Evolutionary conservation across 2,888 invertebrate species (phyloP), one percentile per base, ranked within the genome.

Genomic region (Rutpela maculata): DNA sequence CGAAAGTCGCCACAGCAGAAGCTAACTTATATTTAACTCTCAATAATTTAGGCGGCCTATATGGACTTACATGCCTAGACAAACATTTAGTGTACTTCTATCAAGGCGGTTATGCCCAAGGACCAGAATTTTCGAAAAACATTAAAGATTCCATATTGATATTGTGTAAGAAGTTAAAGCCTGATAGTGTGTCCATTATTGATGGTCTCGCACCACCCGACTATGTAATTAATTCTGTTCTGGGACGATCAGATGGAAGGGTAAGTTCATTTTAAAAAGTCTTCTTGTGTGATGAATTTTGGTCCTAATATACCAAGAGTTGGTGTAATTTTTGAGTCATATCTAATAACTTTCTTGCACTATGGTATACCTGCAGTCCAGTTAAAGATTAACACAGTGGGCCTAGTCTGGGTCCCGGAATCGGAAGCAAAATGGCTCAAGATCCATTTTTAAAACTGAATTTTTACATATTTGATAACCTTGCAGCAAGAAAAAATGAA

Each of bases 121-220:
- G 84, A 6, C 81, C 88, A 1, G 68, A 75, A 35, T 91, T 94
- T 82, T 92, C 94, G 0, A 89, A 92, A 65, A 86, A 94, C 66
- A 89, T 97, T 31, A 92, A 95, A 63, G 92, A 93, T 19, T 93
- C 93, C 0, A 92, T 97, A 19, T 87, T 96, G 81, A 90, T 92
- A 67, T 89, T 95, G 79, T 97, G 97, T 87, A 88, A 87, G 0
- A 91, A 92, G 17, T 85, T 97, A n/a, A 95, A 95, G 89, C 91
- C 93, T 11, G 95, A 97, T 56, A 92, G 95, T 0, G 93, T 98
- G 0, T 90, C 93, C 1, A 92, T 98, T 2, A 95, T 95, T 2
- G 98, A 98, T 88, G 95, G 95, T 35, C 91, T 98, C 31, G 95
- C 98, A 3, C 97, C 97, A 0, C 95, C 98, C 0, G 98, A 98